phyloP scores from a whole-genome alignment of 2,113 vertebrate genomes.

The Dendropsophus ebraccatus region DNA sequence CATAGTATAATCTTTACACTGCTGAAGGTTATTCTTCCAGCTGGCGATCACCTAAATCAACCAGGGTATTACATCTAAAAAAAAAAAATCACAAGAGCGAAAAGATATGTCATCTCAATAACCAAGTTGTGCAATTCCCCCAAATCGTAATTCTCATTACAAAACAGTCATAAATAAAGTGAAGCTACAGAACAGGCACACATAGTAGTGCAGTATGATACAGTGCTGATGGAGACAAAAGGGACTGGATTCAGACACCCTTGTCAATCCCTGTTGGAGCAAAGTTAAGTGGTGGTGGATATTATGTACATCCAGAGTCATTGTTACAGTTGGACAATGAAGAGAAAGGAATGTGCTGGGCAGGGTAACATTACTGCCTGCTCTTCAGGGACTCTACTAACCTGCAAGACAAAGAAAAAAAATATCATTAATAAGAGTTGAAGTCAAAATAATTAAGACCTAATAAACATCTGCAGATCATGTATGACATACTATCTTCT shows the following conservation, averaged over 20 bases:
- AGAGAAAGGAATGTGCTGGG: neutral
- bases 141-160: constrained; percentile 5
- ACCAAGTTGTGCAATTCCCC: constrained; percentile 13
- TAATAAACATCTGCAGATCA: no score
- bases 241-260: neutral
- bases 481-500: no score
- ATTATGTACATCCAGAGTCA: constrained; percentile 45
- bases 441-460: neutral
- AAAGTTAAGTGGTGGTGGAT: neutral
- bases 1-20: neutral
- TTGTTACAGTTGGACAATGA: constrained; percentile 24
- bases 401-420: constrained; percentile 72
- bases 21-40: neutral
- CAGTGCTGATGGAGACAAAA: neutral
- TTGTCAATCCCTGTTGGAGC: constrained; percentile 7
- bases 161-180: constrained; percentile 55
- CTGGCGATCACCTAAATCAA: neutral
- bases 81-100: neutral
- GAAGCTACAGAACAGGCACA: constrained; percentile 42
- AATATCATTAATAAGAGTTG: neutral
- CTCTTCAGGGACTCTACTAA: constrained; percentile 95
- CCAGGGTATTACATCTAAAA: constrained; percentile 18
- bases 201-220: constrained; percentile 16
- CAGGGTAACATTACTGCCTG: constrained; percentile 80
- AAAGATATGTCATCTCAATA: constrained; percentile 20